Percentiles rank a stretch among this genome's conserved stretches.
Conservation (phyloP, 2,113 vertebrate species). For the Thryonomys swinderianus region DNA sequence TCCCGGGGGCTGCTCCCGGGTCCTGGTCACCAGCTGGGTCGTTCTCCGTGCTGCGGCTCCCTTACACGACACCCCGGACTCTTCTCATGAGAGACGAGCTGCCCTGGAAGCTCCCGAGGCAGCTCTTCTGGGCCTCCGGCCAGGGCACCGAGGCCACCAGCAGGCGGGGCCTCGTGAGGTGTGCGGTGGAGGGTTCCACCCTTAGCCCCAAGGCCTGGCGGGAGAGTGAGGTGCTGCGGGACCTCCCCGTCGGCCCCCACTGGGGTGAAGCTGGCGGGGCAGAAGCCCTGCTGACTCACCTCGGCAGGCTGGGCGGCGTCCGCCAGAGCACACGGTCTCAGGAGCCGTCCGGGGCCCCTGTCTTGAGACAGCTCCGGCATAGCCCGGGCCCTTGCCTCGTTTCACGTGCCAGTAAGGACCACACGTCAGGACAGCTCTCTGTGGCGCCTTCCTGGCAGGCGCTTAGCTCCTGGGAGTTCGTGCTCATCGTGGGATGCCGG, state of each 20-base stretch:
- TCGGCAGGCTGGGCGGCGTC: neutral
- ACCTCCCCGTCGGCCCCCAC: neutral
- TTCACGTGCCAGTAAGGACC: neutral
- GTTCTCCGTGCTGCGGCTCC: neutral
- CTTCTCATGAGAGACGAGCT: neutral
- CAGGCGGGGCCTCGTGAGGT: neutral
- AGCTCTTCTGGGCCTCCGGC: neutral
- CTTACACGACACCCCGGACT: no score
- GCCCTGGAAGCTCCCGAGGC: neutral
- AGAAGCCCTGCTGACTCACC: neutral
- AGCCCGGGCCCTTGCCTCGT: neutral
- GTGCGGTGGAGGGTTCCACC: neutral
- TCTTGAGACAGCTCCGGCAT: neutral
- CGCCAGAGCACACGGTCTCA: neutral
- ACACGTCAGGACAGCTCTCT: neutral
- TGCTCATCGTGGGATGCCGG: neutral
- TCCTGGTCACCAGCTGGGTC: no score
- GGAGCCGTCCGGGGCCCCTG: fast-evolving
- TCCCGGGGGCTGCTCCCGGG: neutral
- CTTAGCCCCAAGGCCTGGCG: neutral
- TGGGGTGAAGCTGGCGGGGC: neutral
- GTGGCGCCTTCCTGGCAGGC: neutral
- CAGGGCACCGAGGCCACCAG: neutral
- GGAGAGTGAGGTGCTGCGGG: neutral
- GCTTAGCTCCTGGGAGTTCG: neutral